Evolutionary conservation across 2,797 vertebrate genomes (phyloP), one percentile per base, ranked within the genome.

Genomic region (Takifugu rubripes): DNA sequence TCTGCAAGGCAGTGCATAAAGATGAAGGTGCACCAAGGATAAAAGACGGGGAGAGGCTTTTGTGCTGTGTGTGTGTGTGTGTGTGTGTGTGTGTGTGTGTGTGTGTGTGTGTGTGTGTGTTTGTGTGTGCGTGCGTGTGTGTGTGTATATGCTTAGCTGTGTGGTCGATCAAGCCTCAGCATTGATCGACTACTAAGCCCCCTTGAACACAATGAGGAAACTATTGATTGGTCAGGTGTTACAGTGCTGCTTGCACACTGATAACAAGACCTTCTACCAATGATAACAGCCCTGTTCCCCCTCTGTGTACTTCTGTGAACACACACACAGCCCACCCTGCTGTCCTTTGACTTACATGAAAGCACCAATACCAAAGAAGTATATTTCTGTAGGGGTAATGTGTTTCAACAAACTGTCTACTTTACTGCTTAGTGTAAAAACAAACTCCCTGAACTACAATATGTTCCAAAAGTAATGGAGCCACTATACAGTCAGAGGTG

Each of bases 151-250:
- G 25, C 21, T 21, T 21, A 21, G 21, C 21, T 21, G 21, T 21
- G 21, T 21, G 21, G 21, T 21, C 5, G 49, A 16, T 52, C 29
- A 9, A 52, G 27, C 27, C 27, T 17, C 29, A 9, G 49, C 27
- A 52, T 52, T 42, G 90, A 89, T 88, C 73, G 54, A 81, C 75
- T 52, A 81, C 79, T 85, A 84, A 86, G 78, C 84, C 82, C 78
- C 82, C 83, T 84, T 83, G 77, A 87, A 79, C 85, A 89, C 84
- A 90, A 88, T 79, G 79, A 85, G 61, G 67, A 77, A 74, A 61
- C 42, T 77, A 90, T 90, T 47, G 78, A 90, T 86, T 51, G 59
- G 53, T 70, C 72, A 80, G 75, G 80, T 84, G 84, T 87, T 88
- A 83, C 72, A 76, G 84, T 86, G 81, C 80, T 84, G 84, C 82